Percentiles rank a stretch among this genome's conserved stretches.
These are phyloP conservation scores for Eretmocerus hayati DNA, from an alignment of 2,888 invertebrate genomes.

Conservation along the genomic window DNA sequence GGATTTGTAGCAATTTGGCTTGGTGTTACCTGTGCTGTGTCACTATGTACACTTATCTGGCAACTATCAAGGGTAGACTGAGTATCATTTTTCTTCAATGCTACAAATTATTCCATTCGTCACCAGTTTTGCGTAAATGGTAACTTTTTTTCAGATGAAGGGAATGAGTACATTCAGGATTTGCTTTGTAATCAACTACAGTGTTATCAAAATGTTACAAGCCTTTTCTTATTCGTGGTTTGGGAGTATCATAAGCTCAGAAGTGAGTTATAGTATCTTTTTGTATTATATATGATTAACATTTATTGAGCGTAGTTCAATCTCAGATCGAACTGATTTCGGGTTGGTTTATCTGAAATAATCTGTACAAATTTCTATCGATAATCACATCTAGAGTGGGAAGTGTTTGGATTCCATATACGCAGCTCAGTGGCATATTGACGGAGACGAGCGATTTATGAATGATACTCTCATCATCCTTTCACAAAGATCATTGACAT, in stretches of 20 bases:
- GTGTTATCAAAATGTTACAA: slow-evolving; percentile 24
- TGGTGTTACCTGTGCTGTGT: slow-evolving; percentile 26
- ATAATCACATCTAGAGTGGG: slow-evolving; percentile 24
- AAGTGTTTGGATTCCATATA: slow-evolving; percentile 27
- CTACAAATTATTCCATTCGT: background rate
- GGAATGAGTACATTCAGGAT: background rate
- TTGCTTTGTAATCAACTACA: slow-evolving; percentile 3
- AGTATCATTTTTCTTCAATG: background rate
- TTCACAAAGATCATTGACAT: slow-evolving; percentile 26
- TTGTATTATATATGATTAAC: too few relatives aligned
- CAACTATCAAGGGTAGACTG: slow-evolving; percentile 21
- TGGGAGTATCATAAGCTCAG: slow-evolving; percentile 23
- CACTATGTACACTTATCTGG: slow-evolving; percentile 30
- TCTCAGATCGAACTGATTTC: background rate
- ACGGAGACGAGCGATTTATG: slow-evolving; percentile 20
- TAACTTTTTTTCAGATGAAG: slow-evolving; percentile 1
- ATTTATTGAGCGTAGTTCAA: too few relatives aligned
- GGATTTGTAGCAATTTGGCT: slow-evolving; percentile 29
- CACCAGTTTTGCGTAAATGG: background rate
- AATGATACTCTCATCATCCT: slow-evolving; percentile 25
- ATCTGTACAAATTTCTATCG: background rate
- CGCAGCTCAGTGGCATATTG: slow-evolving; percentile 25
- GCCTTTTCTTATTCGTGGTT: slow-evolving; percentile 29
- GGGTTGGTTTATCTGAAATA: background rate
- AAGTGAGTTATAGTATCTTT: too few relatives aligned